Evolutionary conservation across 2,888 invertebrate species (phyloP).

Genomic region (Spisula subtruncata): DNA sequence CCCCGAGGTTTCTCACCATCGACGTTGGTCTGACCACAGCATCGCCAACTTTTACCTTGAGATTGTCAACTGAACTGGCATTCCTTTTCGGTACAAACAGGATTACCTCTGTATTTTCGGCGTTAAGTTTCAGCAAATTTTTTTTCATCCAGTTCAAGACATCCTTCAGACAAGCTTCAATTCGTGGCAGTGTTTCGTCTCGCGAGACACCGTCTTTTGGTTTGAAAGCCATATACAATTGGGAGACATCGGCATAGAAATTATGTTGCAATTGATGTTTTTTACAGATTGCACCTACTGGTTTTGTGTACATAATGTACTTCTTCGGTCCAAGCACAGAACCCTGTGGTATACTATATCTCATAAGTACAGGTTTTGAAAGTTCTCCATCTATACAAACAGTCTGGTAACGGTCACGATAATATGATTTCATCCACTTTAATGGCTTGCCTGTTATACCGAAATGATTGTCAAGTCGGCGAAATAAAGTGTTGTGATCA

Average conservation of each 20-base stretch:
- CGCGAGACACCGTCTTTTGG: slow-evolving; percentile 34
- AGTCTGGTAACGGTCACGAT: slow-evolving; percentile 48
- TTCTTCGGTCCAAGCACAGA: slow-evolving; percentile 53
- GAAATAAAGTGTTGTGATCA: slow-evolving; percentile 48
- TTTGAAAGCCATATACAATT: slow-evolving; percentile 58
- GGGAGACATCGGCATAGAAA: slow-evolving; percentile 62
- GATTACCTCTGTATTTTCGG: slow-evolving; percentile 22
- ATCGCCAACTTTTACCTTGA: slow-evolving; percentile 16
- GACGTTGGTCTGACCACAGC: slow-evolving; percentile 29
- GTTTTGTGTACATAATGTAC: slow-evolving; percentile 53
- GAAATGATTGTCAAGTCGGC: slow-evolving; percentile 40
- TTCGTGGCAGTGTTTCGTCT: slow-evolving; percentile 28
- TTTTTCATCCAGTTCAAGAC: slow-evolving; percentile 54
- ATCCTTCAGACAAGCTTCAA: slow-evolving; percentile 37
- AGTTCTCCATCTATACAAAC: slow-evolving; percentile 52
- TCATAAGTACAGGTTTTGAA: slow-evolving; percentile 48
- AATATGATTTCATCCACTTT: slow-evolving; percentile 59
- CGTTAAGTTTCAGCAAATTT: slow-evolving; percentile 3
- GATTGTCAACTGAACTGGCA: background rate
- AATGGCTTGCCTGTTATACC: slow-evolving; percentile 51
- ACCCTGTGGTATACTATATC: slow-evolving; percentile 47
- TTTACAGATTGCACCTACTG: slow-evolving; percentile 56
- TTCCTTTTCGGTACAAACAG: slow-evolving; percentile 44
- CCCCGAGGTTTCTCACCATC: slow-evolving; percentile 56
- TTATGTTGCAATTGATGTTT: slow-evolving; percentile 58